A percentile compares a stretch with the other conserved stretches of the same genome.
Conservation (phyloP, 2,888 invertebrate species). For the Prosapia bicincta region DNA sequence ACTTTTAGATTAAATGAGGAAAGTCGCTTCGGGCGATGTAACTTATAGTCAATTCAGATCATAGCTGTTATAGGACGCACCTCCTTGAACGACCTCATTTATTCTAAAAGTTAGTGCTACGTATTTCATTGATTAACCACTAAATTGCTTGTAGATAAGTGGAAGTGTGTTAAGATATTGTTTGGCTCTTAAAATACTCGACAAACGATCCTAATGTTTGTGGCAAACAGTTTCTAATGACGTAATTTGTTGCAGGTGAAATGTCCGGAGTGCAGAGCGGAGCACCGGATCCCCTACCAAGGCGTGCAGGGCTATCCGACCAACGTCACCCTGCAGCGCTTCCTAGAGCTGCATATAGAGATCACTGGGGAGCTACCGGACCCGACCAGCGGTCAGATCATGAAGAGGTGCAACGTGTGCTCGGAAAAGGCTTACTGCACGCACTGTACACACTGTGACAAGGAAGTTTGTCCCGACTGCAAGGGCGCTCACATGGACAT, state of each 20-base stretch:
- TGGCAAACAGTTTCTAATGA: too few relatives aligned
- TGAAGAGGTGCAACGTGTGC: conserved; percentile 92
- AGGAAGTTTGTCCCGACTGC: conserved; percentile 95
- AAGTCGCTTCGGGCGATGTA: too few relatives aligned
- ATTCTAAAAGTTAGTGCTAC: too few relatives aligned
- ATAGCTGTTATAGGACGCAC: too few relatives aligned
- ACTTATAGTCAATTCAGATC: too few relatives aligned
- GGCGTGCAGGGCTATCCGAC: conserved; percentile 93
- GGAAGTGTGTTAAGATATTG: too few relatives aligned
- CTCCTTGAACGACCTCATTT: too few relatives aligned
- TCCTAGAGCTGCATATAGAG: conserved; percentile 90
- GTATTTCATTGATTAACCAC: too few relatives aligned
- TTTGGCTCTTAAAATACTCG: too few relatives aligned
- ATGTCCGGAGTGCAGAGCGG: conserved; percentile 97
- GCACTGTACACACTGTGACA: conserved; percentile 93
- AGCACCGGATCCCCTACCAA: conserved; percentile 94
- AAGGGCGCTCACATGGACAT: conserved; percentile 96
- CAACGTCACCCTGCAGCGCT: conserved; percentile 92
- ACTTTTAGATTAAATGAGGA: too few relatives aligned
- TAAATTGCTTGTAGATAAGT: too few relatives aligned
- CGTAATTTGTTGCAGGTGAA: conserved; percentile 74
- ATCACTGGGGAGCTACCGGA: conserved; percentile 89
- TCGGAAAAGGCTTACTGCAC: conserved; percentile 88
- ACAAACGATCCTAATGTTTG: too few relatives aligned
- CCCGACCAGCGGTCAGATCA: conserved; percentile 75